Evolutionary conservation across 2,888 invertebrate species (phyloP).

Genomic region (Melitaea athalia): DNA sequence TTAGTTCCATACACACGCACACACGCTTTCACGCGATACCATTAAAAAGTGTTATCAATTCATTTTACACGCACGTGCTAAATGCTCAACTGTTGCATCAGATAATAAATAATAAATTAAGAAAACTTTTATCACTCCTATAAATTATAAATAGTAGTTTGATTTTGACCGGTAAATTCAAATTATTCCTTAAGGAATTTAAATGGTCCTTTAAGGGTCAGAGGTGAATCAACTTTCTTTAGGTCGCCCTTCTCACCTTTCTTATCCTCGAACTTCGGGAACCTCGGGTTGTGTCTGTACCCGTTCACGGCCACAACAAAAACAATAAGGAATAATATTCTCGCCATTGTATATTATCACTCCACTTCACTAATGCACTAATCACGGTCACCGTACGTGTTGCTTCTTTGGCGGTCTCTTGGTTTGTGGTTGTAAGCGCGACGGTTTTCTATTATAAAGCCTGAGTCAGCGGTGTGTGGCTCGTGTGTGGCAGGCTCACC

Average conservation of each 20-base stretch:
- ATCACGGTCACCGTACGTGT: slow-evolving; percentile 48
- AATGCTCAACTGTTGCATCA: slow-evolving; percentile 1
- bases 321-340: slow-evolving; percentile 61
- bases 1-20: background rate
- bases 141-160: too few species aligned
- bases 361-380: slow-evolving; percentile 41
- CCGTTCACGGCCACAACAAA: slow-evolving; percentile 56
- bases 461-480: slow-evolving; percentile 52
- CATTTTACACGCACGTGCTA: slow-evolving; percentile 9
- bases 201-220: slow-evolving; percentile 2
- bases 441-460: slow-evolving; percentile 68
- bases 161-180: too few species aligned
- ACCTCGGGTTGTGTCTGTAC: slow-evolving; percentile 63
- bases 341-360: slow-evolving; percentile 58
- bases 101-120: background rate
- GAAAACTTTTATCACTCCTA: background rate
- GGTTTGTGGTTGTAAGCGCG: slow-evolving; percentile 58
- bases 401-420: slow-evolving; percentile 59
- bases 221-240: slow-evolving; percentile 57
- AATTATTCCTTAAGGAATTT: background rate
- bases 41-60: slow-evolving; percentile 18
- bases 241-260: slow-evolving; percentile 33
- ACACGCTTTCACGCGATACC: background rate
- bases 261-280: slow-evolving; percentile 55
- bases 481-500: slow-evolving; percentile 50